These are phyloP conservation scores for Atrichornis clamosus DNA, from an alignment of 2,113 vertebrate genomes.

Conservation along the genomic window DNA sequence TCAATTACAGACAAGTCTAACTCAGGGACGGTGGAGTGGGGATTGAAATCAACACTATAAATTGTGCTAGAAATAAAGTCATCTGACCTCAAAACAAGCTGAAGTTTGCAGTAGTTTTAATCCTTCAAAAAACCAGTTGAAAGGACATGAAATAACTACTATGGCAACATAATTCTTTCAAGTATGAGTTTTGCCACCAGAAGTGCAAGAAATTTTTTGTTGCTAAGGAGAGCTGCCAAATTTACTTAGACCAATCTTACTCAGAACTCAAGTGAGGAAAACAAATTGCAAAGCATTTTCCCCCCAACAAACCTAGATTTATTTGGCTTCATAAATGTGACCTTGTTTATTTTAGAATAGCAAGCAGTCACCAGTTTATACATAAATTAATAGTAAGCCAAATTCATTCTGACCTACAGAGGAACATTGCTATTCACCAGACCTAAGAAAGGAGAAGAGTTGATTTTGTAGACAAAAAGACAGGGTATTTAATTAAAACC, in stretches of 20 bases:
- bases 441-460: not conserved
- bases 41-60: not conserved
- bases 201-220: slow-evolving; percentile 9
- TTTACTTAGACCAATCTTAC: slow-evolving; percentile 11
- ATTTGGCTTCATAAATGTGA: not conserved
- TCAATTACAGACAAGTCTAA: not conserved
- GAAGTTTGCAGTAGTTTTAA: slow-evolving; percentile 53
- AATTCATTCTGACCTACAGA: not conserved
- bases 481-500: not conserved
- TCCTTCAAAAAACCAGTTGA: slow-evolving; percentile 31
- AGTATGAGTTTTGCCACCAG: slow-evolving; percentile 35
- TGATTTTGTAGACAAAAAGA: not conserved
- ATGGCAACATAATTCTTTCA: slow-evolving; percentile 65
- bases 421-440: not conserved
- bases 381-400: not conserved
- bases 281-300: not conserved
- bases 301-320: not conserved
- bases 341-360: not conserved
- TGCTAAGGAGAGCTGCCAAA: not conserved
- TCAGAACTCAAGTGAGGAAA: not conserved
- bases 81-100: slow-evolving; percentile 27
- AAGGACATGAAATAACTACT: slow-evolving; percentile 34
- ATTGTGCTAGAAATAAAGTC: not conserved
- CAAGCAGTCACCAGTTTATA: not conserved
- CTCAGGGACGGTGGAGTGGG: not conserved